Conservation (phyloP, 2,113 vertebrate species). For the Anguilla japonica region DNA sequence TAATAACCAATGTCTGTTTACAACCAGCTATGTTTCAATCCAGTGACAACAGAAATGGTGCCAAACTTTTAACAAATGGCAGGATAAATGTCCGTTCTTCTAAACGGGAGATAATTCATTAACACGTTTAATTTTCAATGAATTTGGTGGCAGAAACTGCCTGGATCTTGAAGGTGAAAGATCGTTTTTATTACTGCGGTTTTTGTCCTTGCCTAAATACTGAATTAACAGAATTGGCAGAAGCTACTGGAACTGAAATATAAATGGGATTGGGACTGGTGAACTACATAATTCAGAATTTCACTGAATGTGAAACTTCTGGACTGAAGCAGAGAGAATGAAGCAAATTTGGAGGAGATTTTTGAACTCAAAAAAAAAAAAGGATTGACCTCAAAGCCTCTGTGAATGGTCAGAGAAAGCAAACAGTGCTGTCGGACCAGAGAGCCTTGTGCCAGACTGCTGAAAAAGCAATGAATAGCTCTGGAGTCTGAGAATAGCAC, state of each 20-base stretch:
- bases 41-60: background rate
- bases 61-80: conserved; percentile 3
- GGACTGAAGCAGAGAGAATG: background rate
- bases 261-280: background rate
- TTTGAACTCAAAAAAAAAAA: background rate
- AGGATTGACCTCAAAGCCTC: background rate
- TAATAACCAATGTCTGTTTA: background rate
- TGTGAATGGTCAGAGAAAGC: background rate
- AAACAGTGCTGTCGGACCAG: background rate
- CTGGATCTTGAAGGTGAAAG: background rate
- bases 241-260: background rate
- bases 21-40: conserved; percentile 4
- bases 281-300: background rate
- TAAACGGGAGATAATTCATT: background rate
- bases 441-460: background rate
- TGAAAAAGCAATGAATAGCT: background rate
- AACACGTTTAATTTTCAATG: background rate
- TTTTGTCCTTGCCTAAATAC: background rate
- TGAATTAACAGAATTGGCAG: background rate
- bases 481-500: conserved; percentile 21
- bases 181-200: background rate
- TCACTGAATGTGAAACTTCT: background rate
- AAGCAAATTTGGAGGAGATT: background rate
- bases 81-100: background rate
- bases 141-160: background rate